Conservation (phyloP, 2,888 invertebrate species). For the Leptopilina drosophilae region DNA sequence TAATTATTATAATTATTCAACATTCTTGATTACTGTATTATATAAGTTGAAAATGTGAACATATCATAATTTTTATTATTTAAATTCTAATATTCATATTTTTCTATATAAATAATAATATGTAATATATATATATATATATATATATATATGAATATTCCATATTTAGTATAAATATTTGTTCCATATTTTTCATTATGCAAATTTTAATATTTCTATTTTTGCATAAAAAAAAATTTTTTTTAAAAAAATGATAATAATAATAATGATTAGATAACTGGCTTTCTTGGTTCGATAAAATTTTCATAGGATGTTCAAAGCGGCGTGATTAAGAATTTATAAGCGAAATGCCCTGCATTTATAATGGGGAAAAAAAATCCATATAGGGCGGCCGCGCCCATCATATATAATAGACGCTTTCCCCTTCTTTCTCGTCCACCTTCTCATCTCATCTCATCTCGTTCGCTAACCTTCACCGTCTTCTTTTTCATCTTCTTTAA, state of each 20-base stretch:
- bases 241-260: not conserved
- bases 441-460: conserved; percentile 67
- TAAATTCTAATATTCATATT: too few relatives aligned
- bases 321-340: conserved; percentile 66
- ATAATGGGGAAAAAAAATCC: conserved; percentile 73
- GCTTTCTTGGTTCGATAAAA: conserved; percentile 43
- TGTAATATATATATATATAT: too few relatives aligned
- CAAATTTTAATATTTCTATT: too few relatives aligned
- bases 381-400: conserved; percentile 74
- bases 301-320: conserved; percentile 44
- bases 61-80: too few relatives aligned
- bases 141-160: too few relatives aligned
- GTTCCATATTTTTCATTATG: too few relatives aligned
- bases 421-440: conserved; percentile 63
- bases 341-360: conserved; percentile 63
- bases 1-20: too few relatives aligned
- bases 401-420: conserved; percentile 74
- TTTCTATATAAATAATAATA: too few relatives aligned
- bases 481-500: conserved; percentile 57
- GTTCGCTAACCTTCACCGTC: conserved; percentile 67
- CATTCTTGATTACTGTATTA: too few relatives aligned
- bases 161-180: too few relatives aligned
- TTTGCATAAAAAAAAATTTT: not conserved
- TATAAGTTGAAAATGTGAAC: too few relatives aligned
- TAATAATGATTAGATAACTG: conserved; percentile 15